Percentiles rank a stretch among this genome's conserved stretches.
These are phyloP conservation scores for Maccullochella peelii DNA, from an alignment of 2,113 vertebrate genomes.

Conservation along the genomic window DNA sequence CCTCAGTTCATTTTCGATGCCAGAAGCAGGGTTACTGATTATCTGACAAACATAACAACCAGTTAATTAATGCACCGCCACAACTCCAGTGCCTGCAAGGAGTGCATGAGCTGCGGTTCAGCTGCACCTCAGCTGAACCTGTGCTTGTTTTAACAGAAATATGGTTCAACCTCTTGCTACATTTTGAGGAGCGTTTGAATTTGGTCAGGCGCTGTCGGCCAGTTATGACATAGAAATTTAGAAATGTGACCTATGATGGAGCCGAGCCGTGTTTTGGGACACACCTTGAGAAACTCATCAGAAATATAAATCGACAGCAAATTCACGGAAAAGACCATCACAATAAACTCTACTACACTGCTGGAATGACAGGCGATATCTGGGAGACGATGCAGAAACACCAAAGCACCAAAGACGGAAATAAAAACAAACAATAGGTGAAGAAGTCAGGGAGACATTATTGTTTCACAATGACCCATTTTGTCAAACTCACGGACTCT, in stretches of 20 bases:
- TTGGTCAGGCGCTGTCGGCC: neutral
- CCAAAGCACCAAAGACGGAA: neutral
- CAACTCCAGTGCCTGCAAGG: neutral
- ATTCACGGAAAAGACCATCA: neutral
- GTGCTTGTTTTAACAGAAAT: too few species aligned
- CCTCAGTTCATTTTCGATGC: neutral
- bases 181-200: conserved; percentile 2
- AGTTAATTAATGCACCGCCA: neutral
- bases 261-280: neutral
- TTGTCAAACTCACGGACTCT: too few species aligned
- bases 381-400: neutral
- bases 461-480: neutral
- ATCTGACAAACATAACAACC: neutral
- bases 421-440: neutral
- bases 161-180: neutral
- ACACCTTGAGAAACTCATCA: neutral
- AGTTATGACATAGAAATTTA: conserved; percentile 7
- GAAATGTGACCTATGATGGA: conserved; percentile 10
- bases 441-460: neutral
- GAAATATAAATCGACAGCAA: neutral
- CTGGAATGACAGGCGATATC: neutral
- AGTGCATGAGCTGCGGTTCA: neutral
- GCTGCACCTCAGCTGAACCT: too few species aligned
- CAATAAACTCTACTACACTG: neutral
- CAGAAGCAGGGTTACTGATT: neutral